Conservation (phyloP, 1,140 invertebrate species). For the Drosophila novamexicana region DNA sequence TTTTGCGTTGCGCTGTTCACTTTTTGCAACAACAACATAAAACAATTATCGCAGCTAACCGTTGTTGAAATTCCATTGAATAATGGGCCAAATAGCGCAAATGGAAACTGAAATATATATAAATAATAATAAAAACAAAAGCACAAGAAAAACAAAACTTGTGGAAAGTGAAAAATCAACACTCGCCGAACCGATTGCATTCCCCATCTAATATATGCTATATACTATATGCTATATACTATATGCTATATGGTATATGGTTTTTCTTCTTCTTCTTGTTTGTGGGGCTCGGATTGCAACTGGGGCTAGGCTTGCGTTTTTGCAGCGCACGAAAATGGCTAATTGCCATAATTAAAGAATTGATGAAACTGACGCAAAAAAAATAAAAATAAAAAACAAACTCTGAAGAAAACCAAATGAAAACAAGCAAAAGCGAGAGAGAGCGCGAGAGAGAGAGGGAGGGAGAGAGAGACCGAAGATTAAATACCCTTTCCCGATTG, state of each 20-base stretch:
- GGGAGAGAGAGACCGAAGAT: too few species aligned
- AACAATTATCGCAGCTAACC: too few species aligned
- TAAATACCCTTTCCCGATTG: not conserved
- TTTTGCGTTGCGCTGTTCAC: not conserved
- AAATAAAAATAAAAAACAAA: slow-evolving; percentile 22
- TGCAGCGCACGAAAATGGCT: slow-evolving; percentile 58
- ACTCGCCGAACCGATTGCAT: slow-evolving; percentile 4
- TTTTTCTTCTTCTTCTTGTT: slow-evolving; percentile 2
- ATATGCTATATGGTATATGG: not conserved
- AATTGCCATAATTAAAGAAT: slow-evolving; percentile 74
- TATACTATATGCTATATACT: not conserved
- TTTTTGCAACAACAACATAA: not conserved
- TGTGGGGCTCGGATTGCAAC: slow-evolving; percentile 17
- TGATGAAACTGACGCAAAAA: slow-evolving; percentile 47
- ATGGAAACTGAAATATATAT: not conserved
- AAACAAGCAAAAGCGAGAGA: not conserved
- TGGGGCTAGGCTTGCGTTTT: slow-evolving; percentile 11
- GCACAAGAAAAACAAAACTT: not conserved
- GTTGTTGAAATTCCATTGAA: slow-evolving; percentile 27
- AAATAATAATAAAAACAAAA: not conserved
- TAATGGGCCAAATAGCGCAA: slow-evolving; percentile 46
- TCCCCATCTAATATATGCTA: not conserved
- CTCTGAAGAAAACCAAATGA: not conserved
- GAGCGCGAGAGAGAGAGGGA: not conserved
- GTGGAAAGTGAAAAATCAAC: slow-evolving; percentile 50